Conservation (phyloP, 2,797 vertebrate genomes). For the Melanotaenia maccullochi region DNA sequence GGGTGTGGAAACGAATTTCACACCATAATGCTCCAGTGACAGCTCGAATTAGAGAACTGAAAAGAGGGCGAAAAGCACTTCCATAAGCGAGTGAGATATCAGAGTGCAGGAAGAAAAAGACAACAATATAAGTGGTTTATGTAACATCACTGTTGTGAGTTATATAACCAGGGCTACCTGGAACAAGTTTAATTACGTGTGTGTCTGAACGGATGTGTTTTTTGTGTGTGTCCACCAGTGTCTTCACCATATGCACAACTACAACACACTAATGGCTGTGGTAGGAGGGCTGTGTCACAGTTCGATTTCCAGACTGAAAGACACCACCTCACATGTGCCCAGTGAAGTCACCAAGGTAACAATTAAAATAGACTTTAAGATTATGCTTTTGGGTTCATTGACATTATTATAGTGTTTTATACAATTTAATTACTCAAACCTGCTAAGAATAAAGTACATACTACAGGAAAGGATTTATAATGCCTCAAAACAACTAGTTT, state of each 20-base stretch:
- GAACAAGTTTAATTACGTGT: constrained; percentile 65
- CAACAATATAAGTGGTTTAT: constrained; percentile 73
- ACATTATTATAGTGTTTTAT: background rate
- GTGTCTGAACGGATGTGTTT: constrained; percentile 20
- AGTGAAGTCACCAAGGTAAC: constrained; percentile 93
- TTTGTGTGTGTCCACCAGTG: constrained; percentile 77
- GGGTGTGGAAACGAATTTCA: constrained; percentile 71
- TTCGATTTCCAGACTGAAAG: constrained; percentile 96
- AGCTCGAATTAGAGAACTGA: constrained; percentile 59
- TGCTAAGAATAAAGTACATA: background rate
- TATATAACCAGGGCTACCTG: constrained; percentile 74
- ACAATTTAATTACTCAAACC: background rate
- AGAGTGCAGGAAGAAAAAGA: constrained; percentile 62
- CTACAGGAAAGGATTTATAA: background rate
- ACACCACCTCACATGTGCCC: constrained; percentile 92
- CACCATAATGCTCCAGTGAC: constrained; percentile 66
- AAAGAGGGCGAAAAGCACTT: constrained; percentile 54
- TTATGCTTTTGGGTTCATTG: background rate
- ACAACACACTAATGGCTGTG: constrained; percentile 97
- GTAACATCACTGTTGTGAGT: constrained; percentile 61
- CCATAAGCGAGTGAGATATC: constrained; percentile 60
- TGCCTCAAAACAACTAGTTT: background rate
- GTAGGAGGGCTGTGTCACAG: constrained; percentile 96
- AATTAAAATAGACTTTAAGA: background rate
- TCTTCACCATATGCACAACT: constrained; percentile 93